Base-by-base conservation (phyloP, 2,888 invertebrate genomes). In the Sphinx pinastri region DNA sequence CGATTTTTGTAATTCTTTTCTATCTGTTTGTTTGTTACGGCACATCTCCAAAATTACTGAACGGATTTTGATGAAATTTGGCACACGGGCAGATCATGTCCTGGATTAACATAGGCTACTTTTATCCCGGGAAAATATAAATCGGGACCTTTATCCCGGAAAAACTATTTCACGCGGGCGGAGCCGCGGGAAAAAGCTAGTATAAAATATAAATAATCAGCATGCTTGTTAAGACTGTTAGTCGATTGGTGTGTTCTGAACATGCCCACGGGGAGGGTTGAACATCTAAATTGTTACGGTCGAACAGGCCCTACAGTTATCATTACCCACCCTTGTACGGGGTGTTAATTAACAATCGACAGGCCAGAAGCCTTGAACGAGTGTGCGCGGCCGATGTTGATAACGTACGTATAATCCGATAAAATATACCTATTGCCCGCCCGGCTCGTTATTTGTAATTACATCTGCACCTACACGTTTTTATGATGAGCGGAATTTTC, bases 391-490 rank as follows among this genome's bases (percentile, higher is more conserved):
- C 81, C 79, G 74, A 79, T 80, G 83, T 82, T 87, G 90, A 92
- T 92, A 92, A 86, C 86, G 87, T 85, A 82, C 84, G 76, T 86
- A 86, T 92, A 91, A 92, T 90, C 88, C 90, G 85, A 89, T 92
- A 88, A 92, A 88, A 89, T 92, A 92, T 88, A 89, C 87, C 84
- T 84, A 86, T 85, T 82, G 86, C 83, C 78, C 79, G 79, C 79
- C 79, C 74, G 77, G 83, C 84, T 85, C 88, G 88, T 90, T 90
- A 90, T 84, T 87, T 86, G 86, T 89, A 88, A 90, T 91, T 90
- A 89, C 85, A 84, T 75, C 76, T 79, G 68, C 79, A 70, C 73
- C 75, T 73, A 77, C 77, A 75, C 76, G 77, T 75, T 79, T 81
- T 80, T 79, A 77, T 77, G 77, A 76, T 78, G 78, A 77, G 77